Evolutionary conservation across 2,113 vertebrate species (phyloP).

Genomic region (Colinus virginianus): DNA sequence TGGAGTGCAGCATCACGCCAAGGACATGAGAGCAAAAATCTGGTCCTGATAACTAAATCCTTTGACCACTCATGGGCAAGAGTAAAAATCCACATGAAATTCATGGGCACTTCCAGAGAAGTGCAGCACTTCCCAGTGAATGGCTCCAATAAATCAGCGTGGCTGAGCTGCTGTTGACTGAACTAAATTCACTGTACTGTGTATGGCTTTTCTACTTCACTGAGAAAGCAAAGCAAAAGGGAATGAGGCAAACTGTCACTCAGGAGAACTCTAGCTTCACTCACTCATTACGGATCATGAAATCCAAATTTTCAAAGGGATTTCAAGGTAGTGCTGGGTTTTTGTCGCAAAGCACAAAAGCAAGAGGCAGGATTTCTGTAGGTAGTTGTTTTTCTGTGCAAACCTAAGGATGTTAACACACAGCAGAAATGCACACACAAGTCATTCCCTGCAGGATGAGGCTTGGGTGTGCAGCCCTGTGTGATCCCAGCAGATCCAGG

Average conservation of each 20-base stretch:
- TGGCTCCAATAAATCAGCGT: slow-evolving; percentile 48
- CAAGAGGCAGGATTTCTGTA: background rate
- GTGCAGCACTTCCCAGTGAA: background rate
- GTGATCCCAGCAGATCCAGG: background rate
- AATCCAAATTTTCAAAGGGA: background rate
- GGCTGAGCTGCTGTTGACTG: slow-evolving; percentile 53
- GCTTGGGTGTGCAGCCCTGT: background rate
- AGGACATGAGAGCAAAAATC: background rate
- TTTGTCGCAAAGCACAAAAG: background rate
- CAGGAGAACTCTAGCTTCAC: slow-evolving; percentile 32
- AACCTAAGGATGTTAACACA: background rate
- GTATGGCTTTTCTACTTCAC: slow-evolving; percentile 63
- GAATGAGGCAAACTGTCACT: slow-evolving; percentile 60
- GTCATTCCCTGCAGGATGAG: background rate
- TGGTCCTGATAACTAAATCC: background rate
- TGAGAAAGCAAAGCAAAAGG: slow-evolving; percentile 38
- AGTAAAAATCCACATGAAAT: slow-evolving; percentile 50
- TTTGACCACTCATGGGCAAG: background rate
- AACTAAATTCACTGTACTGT: slow-evolving; percentile 45
- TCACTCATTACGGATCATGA: slow-evolving; percentile 40
- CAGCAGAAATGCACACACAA: background rate
- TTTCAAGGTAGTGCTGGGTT: background rate
- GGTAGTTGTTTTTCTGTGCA: background rate
- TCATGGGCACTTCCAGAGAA: background rate
- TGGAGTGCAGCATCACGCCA: background rate